Evolutionary conservation across 2,797 vertebrate species (phyloP), one percentile per base, ranked within the genome.

Genomic region (Amblyopsis hoosieri): DNA sequence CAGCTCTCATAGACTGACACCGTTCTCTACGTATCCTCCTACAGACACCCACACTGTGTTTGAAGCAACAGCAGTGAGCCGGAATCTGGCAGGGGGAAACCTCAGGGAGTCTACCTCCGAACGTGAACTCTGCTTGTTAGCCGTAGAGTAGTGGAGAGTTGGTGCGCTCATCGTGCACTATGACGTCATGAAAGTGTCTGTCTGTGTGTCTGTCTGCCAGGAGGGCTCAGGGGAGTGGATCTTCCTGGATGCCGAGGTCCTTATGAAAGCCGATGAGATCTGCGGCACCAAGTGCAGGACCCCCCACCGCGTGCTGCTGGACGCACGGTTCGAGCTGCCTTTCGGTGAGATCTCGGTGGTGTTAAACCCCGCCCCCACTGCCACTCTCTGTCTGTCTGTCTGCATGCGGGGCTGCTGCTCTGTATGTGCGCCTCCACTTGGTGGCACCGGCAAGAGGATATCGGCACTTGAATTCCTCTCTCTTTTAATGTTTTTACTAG

Each of bases 211-310:
- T 48, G 15, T 23, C 12, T 13, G 33, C n/a, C 86, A 99, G 97
- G 97, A 99, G 80, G 97, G 97, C 23, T 94, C 94, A 4, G 98
- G 98, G 0, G 94, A 98, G 3, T 99, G 97, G 98, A 90, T 93
- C 53, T 94, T 92, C 0, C 77, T 99, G 80, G 94, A 99, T 66
- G 91, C 96, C 1, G 96, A 99, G 84, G 96, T 97, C 60, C 83
- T 98, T 74, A 98, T 97, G 96, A 97, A 98, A 85, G 94, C 94
- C 0, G 95, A 98, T 78, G 96, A 99, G 85, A 96, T 99, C 59
- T 99, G 94, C 49, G 98, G 98, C 83, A 99, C 98, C 69, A 97
- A 94, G 86, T 98, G 94, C 78, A 95, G 95, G 0, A 99, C 97
- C 12, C 93, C 95, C 31, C 96, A 99, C 75, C 92, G 90, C 64